Base-by-base conservation (phyloP, 1,140 invertebrate species). In the Psix sp. region DNA sequence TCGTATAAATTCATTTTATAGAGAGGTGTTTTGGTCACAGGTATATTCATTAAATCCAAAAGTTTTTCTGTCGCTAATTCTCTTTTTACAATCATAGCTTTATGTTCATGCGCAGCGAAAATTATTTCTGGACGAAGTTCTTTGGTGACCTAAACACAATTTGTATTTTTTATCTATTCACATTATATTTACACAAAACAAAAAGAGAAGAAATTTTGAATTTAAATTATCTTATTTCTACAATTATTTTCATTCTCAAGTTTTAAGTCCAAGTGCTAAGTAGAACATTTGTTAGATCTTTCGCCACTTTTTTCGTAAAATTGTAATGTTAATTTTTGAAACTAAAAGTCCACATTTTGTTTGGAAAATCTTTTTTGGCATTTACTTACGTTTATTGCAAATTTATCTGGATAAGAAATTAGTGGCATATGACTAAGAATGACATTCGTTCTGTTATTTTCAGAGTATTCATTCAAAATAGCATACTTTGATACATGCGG, bases 21-120 rank as follows among this genome's bases (percentile, higher is more conserved):
- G 5, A 89, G 70, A 39, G 85, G 79, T 36, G 82, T 86, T 79
- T 90, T 84, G 48, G 89, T 82, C 6, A 84, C 81, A 11, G 83
- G 84, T 18, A 89, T 70, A 40, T 85, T 76, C 77, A 81, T 81
- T 43, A 89, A 83, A 33, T 88, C 82, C 59, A 86, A 86, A 21
- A 88, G 77, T 48, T 88, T 81, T 68, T 87, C 84, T 2, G 87
- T 82, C 5, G 84, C 78, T 20, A 81, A 82, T 71, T 89, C 85
- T n/a, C 85, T 82, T 66, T 81, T 88, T 40, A 90, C 84, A 68
- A 90, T 89, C 81, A 89, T 88, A 0, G 91, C 91, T 76, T 91
- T 91, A 80, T 97, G 95, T 79, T 94, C 92, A 80, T 97, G 95
- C 2, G 91, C 96, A 57, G 94, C 93, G 77, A 97, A 93, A 77